These are phyloP conservation scores for Aphelocoma californica DNA, from an alignment of 2,797 vertebrate species.

Conservation along the genomic window DNA sequence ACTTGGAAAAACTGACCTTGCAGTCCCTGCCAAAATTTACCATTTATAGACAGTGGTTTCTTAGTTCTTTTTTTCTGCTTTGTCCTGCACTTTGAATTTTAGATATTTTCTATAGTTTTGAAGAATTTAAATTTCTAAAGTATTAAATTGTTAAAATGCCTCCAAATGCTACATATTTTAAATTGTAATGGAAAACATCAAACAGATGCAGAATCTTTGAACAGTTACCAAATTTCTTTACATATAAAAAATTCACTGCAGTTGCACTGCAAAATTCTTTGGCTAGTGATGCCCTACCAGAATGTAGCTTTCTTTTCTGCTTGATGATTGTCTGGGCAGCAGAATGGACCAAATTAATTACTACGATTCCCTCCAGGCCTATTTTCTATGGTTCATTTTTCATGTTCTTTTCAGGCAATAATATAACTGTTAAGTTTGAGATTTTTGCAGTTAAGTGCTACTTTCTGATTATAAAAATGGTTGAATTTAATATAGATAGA, in stretches of 20 bases:
- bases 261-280: background rate
- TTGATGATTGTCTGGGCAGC: background rate
- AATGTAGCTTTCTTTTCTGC: background rate
- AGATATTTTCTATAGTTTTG: background rate
- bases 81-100: background rate
- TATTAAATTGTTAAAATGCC: background rate
- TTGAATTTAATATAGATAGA: background rate
- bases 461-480: background rate
- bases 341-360: background rate
- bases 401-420: background rate
- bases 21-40: background rate
- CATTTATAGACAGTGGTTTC: background rate
- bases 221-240: background rate
- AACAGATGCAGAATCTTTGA: background rate
- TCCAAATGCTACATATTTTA: background rate
- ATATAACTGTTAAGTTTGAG: background rate
- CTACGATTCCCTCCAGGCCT: background rate
- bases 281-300: background rate
- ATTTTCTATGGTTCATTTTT: constrained; percentile 4
- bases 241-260: background rate
- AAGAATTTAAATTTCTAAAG: background rate
- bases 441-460: background rate
- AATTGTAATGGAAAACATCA: background rate
- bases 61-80: background rate
- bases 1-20: background rate